These are phyloP conservation scores for Caenorhabditis afra DNA, from an alignment of 2,888 invertebrate genomes.

Conservation along the genomic window DNA sequence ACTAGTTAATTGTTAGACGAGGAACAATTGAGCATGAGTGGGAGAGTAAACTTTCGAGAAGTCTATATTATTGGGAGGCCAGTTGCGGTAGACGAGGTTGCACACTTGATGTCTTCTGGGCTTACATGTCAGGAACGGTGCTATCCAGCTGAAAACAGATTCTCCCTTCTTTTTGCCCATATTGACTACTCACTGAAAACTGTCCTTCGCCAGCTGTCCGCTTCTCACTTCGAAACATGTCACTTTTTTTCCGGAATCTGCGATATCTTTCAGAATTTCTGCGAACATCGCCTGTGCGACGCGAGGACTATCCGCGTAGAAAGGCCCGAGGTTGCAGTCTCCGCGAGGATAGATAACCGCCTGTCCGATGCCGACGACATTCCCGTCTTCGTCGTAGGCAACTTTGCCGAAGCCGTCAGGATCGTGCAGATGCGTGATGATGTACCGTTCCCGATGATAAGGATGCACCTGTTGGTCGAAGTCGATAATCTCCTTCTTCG, in stretches of 20 bases:
- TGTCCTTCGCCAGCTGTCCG: constrained; percentile 9
- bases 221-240: constrained; percentile 31
- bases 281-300: constrained; percentile 31
- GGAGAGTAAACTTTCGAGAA: constrained; percentile 33
- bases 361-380: constrained; percentile 30
- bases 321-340: constrained; percentile 29
- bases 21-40: constrained; percentile 35
- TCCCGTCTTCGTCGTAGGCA: constrained; percentile 19
- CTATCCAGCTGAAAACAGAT: constrained; percentile 29
- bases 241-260: constrained; percentile 13
- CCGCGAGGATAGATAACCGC: constrained; percentile 24
- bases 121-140: constrained; percentile 36
- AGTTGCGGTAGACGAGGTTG: constrained; percentile 20
- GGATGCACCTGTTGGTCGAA: constrained; percentile 34
- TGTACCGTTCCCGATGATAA: constrained; percentile 27
- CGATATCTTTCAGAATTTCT: constrained; percentile 23
- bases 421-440: constrained; percentile 30
- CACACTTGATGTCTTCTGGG: constrained; percentile 5
- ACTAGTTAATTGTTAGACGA: not conserved
- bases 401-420: constrained; percentile 30
- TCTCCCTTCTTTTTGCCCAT: not conserved
- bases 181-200: constrained; percentile 12
- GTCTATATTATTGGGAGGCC: constrained; percentile 11
- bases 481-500: constrained; percentile 21
- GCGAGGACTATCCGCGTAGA: constrained; percentile 33